phyloP scores from a whole-genome alignment of 2,797 vertebrate genomes.

The Jordanella pulchra region DNA sequence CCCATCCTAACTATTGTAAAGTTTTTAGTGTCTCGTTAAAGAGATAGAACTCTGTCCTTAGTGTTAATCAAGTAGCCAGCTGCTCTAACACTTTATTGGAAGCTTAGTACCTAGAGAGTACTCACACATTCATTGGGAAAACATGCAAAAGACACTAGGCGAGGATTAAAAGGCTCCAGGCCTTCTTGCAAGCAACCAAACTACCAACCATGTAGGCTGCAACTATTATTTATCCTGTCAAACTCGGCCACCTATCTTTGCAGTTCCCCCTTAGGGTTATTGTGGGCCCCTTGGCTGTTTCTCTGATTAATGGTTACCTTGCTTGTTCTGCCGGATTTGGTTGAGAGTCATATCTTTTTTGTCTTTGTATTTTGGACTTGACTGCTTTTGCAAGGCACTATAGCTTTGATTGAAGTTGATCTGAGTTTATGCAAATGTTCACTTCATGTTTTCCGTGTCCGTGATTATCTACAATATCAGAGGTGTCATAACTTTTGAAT shows the following conservation, averaged over 20 bases:
- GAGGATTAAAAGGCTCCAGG: too few species aligned
- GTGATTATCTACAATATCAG: neutral
- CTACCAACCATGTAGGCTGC: too few species aligned
- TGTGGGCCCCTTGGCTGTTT: neutral
- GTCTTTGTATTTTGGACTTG: neutral
- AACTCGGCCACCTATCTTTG: neutral
- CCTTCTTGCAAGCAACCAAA: too few species aligned
- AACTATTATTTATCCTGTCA: neutral
- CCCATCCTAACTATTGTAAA: too few species aligned
- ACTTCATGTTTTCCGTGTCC: conserved; percentile 20
- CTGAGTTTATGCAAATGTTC: neutral
- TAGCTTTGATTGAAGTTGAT: neutral
- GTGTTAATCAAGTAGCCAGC: neutral
- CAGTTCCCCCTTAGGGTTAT: too few species aligned
- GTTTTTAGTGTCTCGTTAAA: too few species aligned
- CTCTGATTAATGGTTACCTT: neutral
- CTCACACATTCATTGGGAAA: too few species aligned
- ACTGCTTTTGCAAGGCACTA: neutral
- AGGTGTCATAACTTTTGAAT: neutral
- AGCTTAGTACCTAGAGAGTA: too few species aligned
- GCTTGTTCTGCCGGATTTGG: neutral
- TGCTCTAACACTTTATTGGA: neutral
- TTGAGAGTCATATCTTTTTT: neutral
- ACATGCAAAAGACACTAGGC: too few species aligned
- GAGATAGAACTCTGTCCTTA: too few species aligned